Base-by-base conservation (phyloP, 2,888 invertebrate genomes). In the Eledona agricola region DNA sequence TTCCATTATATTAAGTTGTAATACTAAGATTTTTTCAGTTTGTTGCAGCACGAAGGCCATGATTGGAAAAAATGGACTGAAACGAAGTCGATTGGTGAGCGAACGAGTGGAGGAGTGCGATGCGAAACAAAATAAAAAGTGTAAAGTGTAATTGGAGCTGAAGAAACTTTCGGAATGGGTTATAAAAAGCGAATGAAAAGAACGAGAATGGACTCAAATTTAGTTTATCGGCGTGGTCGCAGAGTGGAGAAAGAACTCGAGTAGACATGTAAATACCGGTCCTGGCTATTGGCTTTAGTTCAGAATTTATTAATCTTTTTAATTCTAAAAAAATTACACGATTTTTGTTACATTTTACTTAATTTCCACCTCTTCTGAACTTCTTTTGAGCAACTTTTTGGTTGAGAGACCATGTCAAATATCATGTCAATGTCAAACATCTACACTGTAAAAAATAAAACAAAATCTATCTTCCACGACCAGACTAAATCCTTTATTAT, bases 181-280 rank as follows among this genome's bases (percentile, higher is more conserved):
- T 20, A 29, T 28, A 28, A 28, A n/a, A n/a, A n/a, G n/a, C n/a
- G n/a, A n/a, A 42, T 9, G 25, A 25, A 25, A 15, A 15, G 16
- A 31, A 37, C 5, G 25, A 37, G 15, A 29, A 40, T 40, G 34
- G 23, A 34, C 26, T 19, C 46, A 26, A 22, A 58, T 42, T 52
- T 57, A 58, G 50, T 59, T 59, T 58, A 58, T 38, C 51, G 58
- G 57, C 60, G 65, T 64, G 67, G 64, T 63, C 64, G 67, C 63
- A 29, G 42, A 19, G 20, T 29, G 26, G 26, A 15, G 9, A 15
- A 38, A 42, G 29, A 11, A 29, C n/a, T n/a, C n/a, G n/a, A n/a
- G n/a, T n/a, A n/a, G n/a, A n/a, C n/a, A n/a, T n/a, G n/a, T n/a
- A n/a, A n/a, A n/a, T n/a, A n/a, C n/a, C n/a, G n/a, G n/a, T n/a